Percentiles rank a stretch among this genome's conserved stretches.
Evolutionary conservation across 2,797 vertebrate genomes (phyloP).

Genomic region (Epinephelus coioides): DNA sequence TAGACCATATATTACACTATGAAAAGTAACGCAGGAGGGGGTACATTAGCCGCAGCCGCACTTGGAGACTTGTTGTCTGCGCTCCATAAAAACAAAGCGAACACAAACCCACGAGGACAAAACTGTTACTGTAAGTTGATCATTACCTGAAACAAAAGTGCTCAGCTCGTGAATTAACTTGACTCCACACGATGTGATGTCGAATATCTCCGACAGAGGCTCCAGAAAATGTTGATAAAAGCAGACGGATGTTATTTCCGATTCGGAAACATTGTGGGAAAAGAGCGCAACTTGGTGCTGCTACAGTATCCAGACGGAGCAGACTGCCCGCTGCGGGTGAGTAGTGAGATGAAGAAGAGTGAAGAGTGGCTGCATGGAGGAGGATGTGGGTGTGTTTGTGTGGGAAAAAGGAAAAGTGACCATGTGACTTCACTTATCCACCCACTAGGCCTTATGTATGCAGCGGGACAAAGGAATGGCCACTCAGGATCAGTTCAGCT

Average conservation of each 20-base stretch:
- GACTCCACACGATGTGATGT: constrained; percentile 39
- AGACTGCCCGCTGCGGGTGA: constrained; percentile 54
- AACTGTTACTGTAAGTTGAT: constrained; percentile 35
- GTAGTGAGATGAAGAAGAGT: constrained; percentile 56
- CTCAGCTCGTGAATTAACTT: background rate
- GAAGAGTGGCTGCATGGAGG: constrained; percentile 73
- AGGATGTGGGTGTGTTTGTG: constrained; percentile 84
- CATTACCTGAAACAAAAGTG: constrained; percentile 69
- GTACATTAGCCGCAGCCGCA: background rate
- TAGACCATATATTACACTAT: background rate
- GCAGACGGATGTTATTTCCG: constrained; percentile 39
- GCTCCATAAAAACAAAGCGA: constrained; percentile 7
- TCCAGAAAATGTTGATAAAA: constrained; percentile 37
- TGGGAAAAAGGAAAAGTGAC: constrained; percentile 84
- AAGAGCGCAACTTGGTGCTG: constrained; percentile 58
- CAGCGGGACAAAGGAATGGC: constrained; percentile 76
- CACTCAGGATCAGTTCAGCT: constrained; percentile 34
- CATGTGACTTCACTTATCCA: constrained; percentile 84
- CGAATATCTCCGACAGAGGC: constrained; percentile 19
- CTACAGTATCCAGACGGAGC: constrained; percentile 60
- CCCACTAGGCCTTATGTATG: constrained; percentile 72
- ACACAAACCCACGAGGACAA: constrained; percentile 5
- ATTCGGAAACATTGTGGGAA: constrained; percentile 63
- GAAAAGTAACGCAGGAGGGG: constrained; percentile 19
- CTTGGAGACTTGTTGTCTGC: background rate